Conservation (phyloP, 2,113 vertebrate species). For the Thalassarche chlororhynchos region DNA sequence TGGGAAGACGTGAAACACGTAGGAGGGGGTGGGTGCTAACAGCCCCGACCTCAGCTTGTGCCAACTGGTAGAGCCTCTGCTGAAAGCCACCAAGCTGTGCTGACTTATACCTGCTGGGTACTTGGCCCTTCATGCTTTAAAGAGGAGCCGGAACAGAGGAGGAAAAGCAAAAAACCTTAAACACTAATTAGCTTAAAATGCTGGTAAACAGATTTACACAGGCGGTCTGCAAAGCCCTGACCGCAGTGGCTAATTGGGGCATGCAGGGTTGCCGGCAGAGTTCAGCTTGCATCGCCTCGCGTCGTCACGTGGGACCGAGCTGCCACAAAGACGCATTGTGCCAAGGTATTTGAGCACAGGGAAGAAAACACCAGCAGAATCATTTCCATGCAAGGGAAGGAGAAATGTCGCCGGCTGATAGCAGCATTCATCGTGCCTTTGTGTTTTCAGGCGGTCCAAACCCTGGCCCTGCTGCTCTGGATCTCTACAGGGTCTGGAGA, state of each 20-base stretch:
- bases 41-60: background rate
- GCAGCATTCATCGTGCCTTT: background rate
- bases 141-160: background rate
- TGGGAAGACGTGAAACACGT: background rate
- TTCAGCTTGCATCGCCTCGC: background rate
- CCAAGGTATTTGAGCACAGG: background rate
- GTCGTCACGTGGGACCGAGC: background rate
- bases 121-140: background rate
- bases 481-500: background rate
- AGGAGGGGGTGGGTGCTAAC: background rate
- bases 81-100: background rate
- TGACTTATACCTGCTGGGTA: background rate
- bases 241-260: background rate
- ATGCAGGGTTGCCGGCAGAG: background rate
- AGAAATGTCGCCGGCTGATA: background rate
- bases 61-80: background rate
- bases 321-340: background rate
- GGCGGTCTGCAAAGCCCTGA: background rate
- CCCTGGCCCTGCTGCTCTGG: background rate
- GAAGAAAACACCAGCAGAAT: background rate
- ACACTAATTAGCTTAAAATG: background rate
- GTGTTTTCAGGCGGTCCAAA: background rate
- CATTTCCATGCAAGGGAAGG: background rate
- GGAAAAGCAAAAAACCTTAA: background rate
- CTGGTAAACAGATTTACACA: background rate